Conservation (phyloP, 2,113 vertebrate species). For the Sylvilagus bachmani region DNA sequence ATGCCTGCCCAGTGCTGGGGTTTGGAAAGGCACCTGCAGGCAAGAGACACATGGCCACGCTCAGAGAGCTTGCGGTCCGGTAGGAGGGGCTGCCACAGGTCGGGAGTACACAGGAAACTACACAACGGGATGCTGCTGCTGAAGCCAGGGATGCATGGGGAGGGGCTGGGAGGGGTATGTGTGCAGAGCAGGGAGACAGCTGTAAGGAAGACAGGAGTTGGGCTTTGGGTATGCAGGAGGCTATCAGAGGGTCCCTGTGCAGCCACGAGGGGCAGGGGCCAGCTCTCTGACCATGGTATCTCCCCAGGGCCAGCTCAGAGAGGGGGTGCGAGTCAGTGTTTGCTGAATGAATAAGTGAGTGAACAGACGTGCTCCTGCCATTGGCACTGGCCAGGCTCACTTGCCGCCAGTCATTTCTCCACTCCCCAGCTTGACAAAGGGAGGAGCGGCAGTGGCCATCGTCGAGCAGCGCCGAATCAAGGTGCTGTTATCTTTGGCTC, state of each 20-base stretch:
- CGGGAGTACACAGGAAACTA: accelerated
- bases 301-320: neutral
- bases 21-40: neutral
- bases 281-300: neutral
- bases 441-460: neutral
- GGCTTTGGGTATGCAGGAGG: neutral
- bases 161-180: neutral
- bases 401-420: neutral
- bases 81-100: neutral
- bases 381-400: neutral
- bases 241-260: neutral
- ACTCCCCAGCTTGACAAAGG: neutral
- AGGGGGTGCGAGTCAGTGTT: neutral
- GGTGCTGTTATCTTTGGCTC: neutral
- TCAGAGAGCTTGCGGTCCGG: neutral
- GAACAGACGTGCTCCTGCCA: constrained; percentile 18
- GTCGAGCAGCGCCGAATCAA: neutral
- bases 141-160: neutral
- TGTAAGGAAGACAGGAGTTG: neutral
- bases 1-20: neutral
- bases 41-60: neutral
- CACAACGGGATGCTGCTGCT: too few species aligned
- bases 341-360: constrained; percentile 51
- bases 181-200: neutral
- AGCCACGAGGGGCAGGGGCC: neutral